These are phyloP conservation scores for Limnothrissa miodon DNA, from an alignment of 2,113 vertebrate genomes.

Conservation along the genomic window DNA sequence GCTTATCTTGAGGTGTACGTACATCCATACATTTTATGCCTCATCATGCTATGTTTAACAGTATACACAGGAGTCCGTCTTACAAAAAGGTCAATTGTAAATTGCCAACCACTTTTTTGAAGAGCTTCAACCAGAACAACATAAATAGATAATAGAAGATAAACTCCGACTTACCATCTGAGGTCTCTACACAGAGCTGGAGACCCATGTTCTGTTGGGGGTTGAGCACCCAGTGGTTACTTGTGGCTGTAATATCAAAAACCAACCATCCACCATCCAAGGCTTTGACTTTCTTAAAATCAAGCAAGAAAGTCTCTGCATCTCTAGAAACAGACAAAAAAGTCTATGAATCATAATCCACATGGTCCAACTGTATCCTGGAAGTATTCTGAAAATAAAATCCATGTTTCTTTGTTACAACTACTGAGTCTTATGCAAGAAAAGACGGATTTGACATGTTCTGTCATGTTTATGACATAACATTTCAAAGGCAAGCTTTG, in stretches of 20 bases:
- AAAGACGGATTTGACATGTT: background rate
- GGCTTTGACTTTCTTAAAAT: conserved; percentile 84
- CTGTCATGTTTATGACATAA: background rate
- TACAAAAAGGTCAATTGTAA: too few relatives aligned
- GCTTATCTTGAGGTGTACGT: too few relatives aligned
- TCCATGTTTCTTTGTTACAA: too few relatives aligned
- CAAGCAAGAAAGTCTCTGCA: conserved; percentile 91
- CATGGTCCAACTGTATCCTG: too few relatives aligned
- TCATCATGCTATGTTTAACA: too few relatives aligned
- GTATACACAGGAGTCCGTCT: background rate
- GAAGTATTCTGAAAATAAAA: too few relatives aligned
- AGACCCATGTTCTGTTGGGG: conserved; percentile 96
- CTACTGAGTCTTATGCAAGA: background rate
- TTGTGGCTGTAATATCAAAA: conserved; percentile 96
- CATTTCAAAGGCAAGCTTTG: background rate
- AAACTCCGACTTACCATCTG: conserved; percentile 81
- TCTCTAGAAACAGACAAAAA: conserved; percentile 73
- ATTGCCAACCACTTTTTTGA: too few relatives aligned
- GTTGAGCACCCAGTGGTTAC: conserved; percentile 98
- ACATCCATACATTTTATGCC: too few relatives aligned
- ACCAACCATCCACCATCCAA: conserved; percentile 96
- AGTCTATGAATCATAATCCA: background rate
- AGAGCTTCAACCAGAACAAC: too few relatives aligned
- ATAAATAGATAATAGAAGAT: background rate
- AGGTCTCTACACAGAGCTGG: conserved; percentile 90